Base-by-base conservation (phyloP, 2,888 invertebrate genomes). In the Candidula unifasciata region DNA sequence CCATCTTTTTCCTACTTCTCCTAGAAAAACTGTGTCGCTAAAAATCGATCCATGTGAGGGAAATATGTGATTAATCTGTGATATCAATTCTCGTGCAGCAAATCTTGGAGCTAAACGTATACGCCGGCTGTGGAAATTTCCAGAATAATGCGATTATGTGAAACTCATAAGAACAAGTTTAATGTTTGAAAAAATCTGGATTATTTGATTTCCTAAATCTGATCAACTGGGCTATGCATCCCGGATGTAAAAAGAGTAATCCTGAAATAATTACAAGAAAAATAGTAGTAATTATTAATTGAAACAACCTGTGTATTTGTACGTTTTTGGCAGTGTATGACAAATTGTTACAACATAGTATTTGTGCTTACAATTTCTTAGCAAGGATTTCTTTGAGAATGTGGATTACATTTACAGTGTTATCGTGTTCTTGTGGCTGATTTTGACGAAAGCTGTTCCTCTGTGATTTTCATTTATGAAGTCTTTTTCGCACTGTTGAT, bases 141-240 rank as follows among this genome's bases (percentile, higher is more conserved):
- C 24, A n/a, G 16, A 73, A n/a, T 73, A 44, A 73, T 73, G 21
- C 44, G 16, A 73, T 52, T 24, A 73, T 73, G 73, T 73, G 73
- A 73, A 73, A 37, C 44, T n/a, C 30, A 21, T 21, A 73, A 16
- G 1, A 44, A 44, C 44, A 44, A 13, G 6, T 44, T 44, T 13
- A 44, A 13, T 44, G n/a, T n/a, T n/a, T n/a, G 13, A 44, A 44
- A 44, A 44, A 44, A 6, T 10, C 44, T 44, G 44, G 44, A 44
- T 44, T 44, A 10, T 44, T 44, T 10, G 44, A 44, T 44, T n/a
- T 1, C 27, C 66, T 44, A 24, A 44, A 27, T n/a, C 24, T 52
- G 73, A 73, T n/a, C 44, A 37, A 6, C 73, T 33, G 73, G n/a
- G 5, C 21, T 73, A n/a, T n/a, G 21, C 21, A 37, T 2, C 10